A percentile compares a stretch with the other conserved stretches of the same genome.
phyloP scores from a whole-genome alignment of 2,113 vertebrate genomes.

The Centrocercus urophasianus region DNA sequence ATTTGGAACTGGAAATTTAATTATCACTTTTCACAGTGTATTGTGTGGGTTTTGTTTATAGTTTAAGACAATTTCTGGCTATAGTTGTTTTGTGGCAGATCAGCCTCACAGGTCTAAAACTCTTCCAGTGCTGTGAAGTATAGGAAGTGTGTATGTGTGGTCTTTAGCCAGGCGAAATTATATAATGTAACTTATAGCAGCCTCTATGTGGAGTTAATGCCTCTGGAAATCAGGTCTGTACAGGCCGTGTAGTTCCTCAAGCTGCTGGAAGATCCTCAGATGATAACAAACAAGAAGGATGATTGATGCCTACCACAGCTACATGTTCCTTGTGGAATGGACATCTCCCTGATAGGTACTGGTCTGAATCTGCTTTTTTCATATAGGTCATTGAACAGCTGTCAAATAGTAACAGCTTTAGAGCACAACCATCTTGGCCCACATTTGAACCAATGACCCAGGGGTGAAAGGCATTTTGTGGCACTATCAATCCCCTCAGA shows the following conservation, averaged over 20 bases:
- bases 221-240: not conserved
- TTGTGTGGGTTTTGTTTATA: not conserved
- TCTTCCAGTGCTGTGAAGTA: not conserved
- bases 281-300: not conserved
- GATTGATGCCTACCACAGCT: not conserved
- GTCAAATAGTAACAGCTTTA: constrained; percentile 1
- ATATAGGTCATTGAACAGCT: not conserved
- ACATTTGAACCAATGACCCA: constrained; percentile 37
- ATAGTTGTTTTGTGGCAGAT: not conserved
- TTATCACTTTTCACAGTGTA: not conserved
- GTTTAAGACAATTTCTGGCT: not conserved
- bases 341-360: not conserved
- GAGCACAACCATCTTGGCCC: constrained; percentile 32
- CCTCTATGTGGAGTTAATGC: not conserved
- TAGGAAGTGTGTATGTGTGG: not conserved
- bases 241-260: not conserved
- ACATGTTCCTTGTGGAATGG: not conserved
- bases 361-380: not conserved
- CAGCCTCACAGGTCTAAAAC: not conserved
- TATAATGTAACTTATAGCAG: not conserved
- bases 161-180: not conserved
- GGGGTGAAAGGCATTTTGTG: constrained; percentile 23
- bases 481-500: constrained; percentile 21
- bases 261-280: constrained; percentile 23
- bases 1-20: not conserved